These are phyloP conservation scores for Disparrhopalites patrizii DNA, from an alignment of 2,888 invertebrate species.

Conservation along the genomic window DNA sequence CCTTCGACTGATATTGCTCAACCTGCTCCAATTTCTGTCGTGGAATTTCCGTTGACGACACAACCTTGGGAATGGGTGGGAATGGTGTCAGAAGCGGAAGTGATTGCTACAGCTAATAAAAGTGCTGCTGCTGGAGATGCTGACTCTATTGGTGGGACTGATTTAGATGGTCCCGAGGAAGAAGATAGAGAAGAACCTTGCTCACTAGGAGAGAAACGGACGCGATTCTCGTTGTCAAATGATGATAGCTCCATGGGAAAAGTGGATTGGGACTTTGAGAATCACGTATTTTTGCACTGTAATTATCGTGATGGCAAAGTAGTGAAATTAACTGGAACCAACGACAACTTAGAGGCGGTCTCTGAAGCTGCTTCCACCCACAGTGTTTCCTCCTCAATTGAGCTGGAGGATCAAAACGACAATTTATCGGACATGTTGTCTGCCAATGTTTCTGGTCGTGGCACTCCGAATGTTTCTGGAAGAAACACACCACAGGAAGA, in stretches of 20 bases:
- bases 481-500: constrained; percentile 82
- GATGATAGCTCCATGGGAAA: constrained; percentile 81
- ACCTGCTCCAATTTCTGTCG: constrained; percentile 52
- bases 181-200: constrained; percentile 48
- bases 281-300: constrained; percentile 35
- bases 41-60: constrained; percentile 65
- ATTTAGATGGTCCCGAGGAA: constrained; percentile 35
- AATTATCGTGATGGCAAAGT: constrained; percentile 36
- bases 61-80: constrained; percentile 62
- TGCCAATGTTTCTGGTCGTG: constrained; percentile 86
- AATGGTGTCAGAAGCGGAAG: constrained; percentile 58
- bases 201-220: constrained; percentile 53
- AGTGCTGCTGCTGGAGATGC: constrained; percentile 31
- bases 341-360: constrained; percentile 89
- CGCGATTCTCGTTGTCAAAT: constrained; percentile 74
- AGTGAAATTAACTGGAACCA: constrained; percentile 58
- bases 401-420: constrained; percentile 73
- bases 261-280: constrained; percentile 32
- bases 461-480: constrained; percentile 93
- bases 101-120: constrained; percentile 32
- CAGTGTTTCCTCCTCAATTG: constrained; percentile 81
- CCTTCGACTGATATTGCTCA: constrained; percentile 5
- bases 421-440: constrained; percentile 97
- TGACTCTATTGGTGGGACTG: constrained; percentile 31
- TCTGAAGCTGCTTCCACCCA: constrained; percentile 95